Conservation (phyloP, 2,888 invertebrate genomes). For the Erpobdella octoculata region DNA sequence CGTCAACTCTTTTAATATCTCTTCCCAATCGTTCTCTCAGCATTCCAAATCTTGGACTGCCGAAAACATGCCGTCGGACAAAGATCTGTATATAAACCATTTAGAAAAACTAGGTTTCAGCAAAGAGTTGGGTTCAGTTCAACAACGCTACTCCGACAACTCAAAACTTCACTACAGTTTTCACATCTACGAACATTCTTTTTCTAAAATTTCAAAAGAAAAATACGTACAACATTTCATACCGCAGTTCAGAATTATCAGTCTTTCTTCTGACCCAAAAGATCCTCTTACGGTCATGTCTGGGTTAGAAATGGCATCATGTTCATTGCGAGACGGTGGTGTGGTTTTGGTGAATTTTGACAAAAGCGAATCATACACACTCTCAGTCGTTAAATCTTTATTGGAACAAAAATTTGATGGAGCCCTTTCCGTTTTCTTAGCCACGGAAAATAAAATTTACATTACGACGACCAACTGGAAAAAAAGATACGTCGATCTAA, state of each 20-base stretch:
- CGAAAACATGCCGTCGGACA: neutral
- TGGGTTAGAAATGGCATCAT: neutral
- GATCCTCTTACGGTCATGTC: neutral
- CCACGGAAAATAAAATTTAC: constrained; percentile 19
- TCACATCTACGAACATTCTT: neutral
- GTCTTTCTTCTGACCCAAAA: neutral
- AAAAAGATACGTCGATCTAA: constrained; percentile 15
- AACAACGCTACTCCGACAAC: too few relatives aligned
- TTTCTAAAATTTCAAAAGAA: neutral
- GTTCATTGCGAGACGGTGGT: neutral
- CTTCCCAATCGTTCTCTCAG: neutral
- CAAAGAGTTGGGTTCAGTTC: too few relatives aligned
- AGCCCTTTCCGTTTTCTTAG: constrained; percentile 3
- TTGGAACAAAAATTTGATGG: neutral
- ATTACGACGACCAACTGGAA: constrained; percentile 25
- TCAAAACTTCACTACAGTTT: too few relatives aligned
- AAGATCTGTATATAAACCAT: neutral
- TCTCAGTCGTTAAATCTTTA: neutral
- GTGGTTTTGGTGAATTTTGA: neutral
- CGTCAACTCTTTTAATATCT: neutral
- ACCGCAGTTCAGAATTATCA: neutral
- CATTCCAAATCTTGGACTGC: neutral
- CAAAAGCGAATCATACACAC: neutral
- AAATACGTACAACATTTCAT: neutral
- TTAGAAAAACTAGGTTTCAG: neutral